phyloP scores from a whole-genome alignment of 2,797 vertebrate genomes.

The Coracias cyanogaster region DNA sequence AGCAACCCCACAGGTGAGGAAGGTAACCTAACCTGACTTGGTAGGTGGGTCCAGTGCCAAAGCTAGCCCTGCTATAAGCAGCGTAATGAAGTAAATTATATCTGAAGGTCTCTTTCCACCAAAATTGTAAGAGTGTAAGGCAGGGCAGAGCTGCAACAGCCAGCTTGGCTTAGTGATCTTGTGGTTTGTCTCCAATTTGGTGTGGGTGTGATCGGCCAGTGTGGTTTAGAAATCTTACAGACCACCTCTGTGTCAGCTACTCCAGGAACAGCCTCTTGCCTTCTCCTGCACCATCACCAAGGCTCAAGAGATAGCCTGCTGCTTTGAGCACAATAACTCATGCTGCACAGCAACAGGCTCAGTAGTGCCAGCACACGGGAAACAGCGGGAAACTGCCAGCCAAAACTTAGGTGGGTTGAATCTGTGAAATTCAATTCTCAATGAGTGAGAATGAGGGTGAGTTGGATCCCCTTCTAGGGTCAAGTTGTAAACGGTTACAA shows the following conservation, averaged over 20 bases:
- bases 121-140: neutral
- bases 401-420: neutral
- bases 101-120: neutral
- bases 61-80: neutral
- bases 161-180: neutral
- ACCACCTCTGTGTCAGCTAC: rapidly evolving
- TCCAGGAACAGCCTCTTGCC: neutral
- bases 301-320: neutral
- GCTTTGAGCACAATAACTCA: neutral
- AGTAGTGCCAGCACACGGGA: neutral
- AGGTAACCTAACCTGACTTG: neutral
- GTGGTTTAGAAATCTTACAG: rapidly evolving
- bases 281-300: rapidly evolving
- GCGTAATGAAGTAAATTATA: rapidly evolving
- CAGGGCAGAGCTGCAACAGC: neutral
- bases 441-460: rapidly evolving
- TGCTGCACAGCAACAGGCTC: rapidly evolving
- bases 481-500: neutral
- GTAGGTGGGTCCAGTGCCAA: neutral
- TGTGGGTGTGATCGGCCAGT: neutral
- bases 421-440: rapidly evolving
- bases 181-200: rapidly evolving
- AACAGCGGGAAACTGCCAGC: neutral
- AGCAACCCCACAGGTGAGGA: neutral
- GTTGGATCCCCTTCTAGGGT: neutral